Percentiles rank a stretch among this genome's conserved stretches.
phyloP scores from a whole-genome alignment of 2,888 invertebrate genomes.

The Adelphocoris suturalis region DNA sequence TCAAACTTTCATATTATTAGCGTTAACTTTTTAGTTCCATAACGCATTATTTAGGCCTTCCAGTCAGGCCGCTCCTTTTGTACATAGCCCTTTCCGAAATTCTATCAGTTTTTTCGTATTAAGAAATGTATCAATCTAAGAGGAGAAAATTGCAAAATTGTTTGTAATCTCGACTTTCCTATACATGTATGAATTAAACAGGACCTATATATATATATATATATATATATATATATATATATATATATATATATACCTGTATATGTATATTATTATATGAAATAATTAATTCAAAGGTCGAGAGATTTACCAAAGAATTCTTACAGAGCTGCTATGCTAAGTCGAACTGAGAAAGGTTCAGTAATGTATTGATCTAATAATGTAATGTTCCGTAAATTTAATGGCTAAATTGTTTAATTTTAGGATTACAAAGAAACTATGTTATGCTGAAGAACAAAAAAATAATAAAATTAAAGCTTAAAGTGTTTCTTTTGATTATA shows the following conservation, averaged over 20 bases:
- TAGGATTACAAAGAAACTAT: slow-evolving; percentile 3
- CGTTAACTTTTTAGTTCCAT: background rate
- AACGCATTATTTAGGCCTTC: slow-evolving; percentile 16
- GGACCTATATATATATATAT: too few relatives aligned
- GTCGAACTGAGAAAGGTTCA: slow-evolving; percentile 7
- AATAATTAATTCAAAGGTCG: background rate
- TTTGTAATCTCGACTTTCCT: slow-evolving; percentile 42
- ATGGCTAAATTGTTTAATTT: slow-evolving; percentile 27
- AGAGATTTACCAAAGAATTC: slow-evolving; percentile 24
- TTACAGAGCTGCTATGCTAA: slow-evolving; percentile 37
- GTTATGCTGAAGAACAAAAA: slow-evolving; percentile 47
- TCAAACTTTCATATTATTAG: slow-evolving; percentile 30
- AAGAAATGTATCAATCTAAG: slow-evolving; percentile 21
- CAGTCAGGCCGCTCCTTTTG: background rate
- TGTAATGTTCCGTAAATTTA: slow-evolving; percentile 41
- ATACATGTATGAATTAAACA: slow-evolving; percentile 24
- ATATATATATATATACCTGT: too few relatives aligned
- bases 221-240: too few relatives aligned
- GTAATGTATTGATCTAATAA: background rate
- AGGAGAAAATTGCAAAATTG: background rate
- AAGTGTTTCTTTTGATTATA: background rate
- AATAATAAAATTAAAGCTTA: slow-evolving; percentile 17
- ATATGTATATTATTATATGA: slow-evolving; percentile 32
- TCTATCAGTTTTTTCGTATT: slow-evolving; percentile 33
- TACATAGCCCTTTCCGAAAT: slow-evolving; percentile 39